Evolutionary conservation across 2,888 invertebrate genomes (phyloP).

Genomic region (Adineta ricciae): DNA sequence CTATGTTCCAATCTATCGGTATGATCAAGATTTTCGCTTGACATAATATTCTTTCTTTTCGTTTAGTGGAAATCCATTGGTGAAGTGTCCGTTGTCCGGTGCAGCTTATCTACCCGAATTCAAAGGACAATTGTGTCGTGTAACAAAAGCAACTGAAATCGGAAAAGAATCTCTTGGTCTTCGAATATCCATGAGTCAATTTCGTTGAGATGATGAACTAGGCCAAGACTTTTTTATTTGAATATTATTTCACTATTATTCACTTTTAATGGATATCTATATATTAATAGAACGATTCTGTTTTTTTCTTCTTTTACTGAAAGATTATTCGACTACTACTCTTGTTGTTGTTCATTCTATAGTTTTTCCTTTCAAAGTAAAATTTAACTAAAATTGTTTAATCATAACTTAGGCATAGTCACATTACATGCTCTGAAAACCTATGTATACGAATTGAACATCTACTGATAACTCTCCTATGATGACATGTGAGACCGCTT

Average conservation of each 20-base stretch:
- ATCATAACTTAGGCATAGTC: too few relatives aligned
- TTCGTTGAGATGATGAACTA: constrained; percentile 24
- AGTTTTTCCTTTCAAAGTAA: not conserved
- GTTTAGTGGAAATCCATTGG: constrained; percentile 73
- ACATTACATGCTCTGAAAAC: too few relatives aligned
- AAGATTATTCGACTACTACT: not conserved
- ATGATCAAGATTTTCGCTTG: too few relatives aligned
- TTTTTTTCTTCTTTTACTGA: not conserved
- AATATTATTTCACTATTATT: not conserved
- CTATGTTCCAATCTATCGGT: constrained; percentile 78
- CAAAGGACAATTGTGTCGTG: constrained; percentile 70
- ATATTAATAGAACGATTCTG: not conserved
- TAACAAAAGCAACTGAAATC: constrained; percentile 43
- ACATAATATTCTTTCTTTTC: constrained; percentile 20
- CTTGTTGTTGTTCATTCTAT: not conserved
- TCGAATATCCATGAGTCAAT: constrained; percentile 30
- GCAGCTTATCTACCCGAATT: constrained; percentile 76
- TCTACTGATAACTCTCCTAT: too few relatives aligned
- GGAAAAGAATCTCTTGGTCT: constrained; percentile 33
- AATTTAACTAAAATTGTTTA: not conserved
- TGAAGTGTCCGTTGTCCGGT: constrained; percentile 80
- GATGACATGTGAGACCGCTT: too few relatives aligned
- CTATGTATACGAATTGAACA: too few relatives aligned
- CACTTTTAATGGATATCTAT: not conserved
- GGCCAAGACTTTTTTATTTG: not conserved